Base-by-base conservation (phyloP, 92 coral and sea anemone genomes). In the Umimayanthus kanabou region DNA sequence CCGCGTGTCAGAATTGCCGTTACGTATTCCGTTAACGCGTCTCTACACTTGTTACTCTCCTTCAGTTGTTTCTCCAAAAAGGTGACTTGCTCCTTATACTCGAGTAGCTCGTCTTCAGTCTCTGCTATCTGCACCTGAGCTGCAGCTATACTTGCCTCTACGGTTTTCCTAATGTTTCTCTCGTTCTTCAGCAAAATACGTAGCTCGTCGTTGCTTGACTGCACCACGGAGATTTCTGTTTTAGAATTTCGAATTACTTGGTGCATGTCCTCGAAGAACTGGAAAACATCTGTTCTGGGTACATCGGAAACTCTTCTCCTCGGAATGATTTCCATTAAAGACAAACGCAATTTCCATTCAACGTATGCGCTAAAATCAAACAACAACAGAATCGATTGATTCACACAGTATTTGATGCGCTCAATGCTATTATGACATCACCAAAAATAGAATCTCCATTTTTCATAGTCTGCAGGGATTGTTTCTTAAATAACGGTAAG, bases 281-380 rank as follows among this genome's bases (percentile, higher is more conserved):
- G 87, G 39, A 83, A 83, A 3, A 83, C 79, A 26, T 47, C 74
- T 71, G 87, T 55, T 26, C 78, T 55, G 8, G 87, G 50, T 1
- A 25, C 47, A 71, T 43, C 43, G n/a, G 77, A 7, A 6, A 28
- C 37, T 45, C 87, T 45, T 70, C 78, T 28, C 29, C 87, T 71
- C 65, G 87, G 87, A 72, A 83, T 83, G 11, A 83, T 83, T 66
- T 83, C 87, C 87, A 83, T 83, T 2, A 83, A 6, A n/a, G 40
- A 2, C 26, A 29, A 78, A n/a, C 39, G 37, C 40, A 37, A n/a
- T 49, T 49, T 45, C 22, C 16, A 29, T 26, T 28, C 40, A 69
- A 20, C 10, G 50, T 47, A 47, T 47, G 6, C 5, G 8, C 58
- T 22, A 77, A 76, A 29, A 18, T 13, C 42, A 29, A 49, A 45